Evolutionary conservation across 2,113 vertebrate genomes (phyloP), one percentile per base, ranked within the genome.

Genomic region (Bubalus kerabau): DNA sequence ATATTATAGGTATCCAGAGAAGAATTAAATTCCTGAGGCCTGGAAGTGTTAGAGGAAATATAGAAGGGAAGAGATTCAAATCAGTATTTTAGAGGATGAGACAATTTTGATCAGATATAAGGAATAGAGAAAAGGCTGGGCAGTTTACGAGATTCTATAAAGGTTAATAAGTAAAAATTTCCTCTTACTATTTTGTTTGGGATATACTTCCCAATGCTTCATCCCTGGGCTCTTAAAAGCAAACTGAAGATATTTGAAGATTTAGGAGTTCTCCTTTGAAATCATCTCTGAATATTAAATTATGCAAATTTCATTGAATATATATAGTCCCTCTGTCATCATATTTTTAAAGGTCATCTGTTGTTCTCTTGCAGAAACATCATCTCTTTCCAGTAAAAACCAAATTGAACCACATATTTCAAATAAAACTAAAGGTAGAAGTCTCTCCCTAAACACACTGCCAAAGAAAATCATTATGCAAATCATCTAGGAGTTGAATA

Each of bases 321-420:
- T 24, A 81, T n/a, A 62, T 52, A 80, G 52, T 71, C 40, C 89
- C 52, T 91, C n/a, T 82, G 43, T 93, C 60, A 80, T 59, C 48
- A 52, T 62, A 93, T 52, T 90, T n/a, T 91, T 87, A 94, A 95
- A 97, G 60, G 87, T 87, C 91, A 87, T 32, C 19, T 83, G 30
- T 59, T 87, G 50, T 83, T 74, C 28, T 87, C n/a, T 94, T 87
- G 60, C 87, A 76, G 60, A 83, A 32, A 83, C 30, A 56, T 56
- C 60, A 15, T 74, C 74, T 86, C 82, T 81, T 90, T 21, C 56
- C 40, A 90, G 50, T 71, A 57, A 84, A 97, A 97, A 84, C 1
- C 83, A 92, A 84, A 67, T 1, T 50, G 28, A 95, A 78, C 54
- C 57, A 92, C 1, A 2, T 50, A 89, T 95, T 84, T 90, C 80